A percentile compares a stretch with the other conserved stretches of the same genome.
phyloP scores from a whole-genome alignment of 2,113 vertebrate genomes.

The Paedocypris sp. region DNA sequence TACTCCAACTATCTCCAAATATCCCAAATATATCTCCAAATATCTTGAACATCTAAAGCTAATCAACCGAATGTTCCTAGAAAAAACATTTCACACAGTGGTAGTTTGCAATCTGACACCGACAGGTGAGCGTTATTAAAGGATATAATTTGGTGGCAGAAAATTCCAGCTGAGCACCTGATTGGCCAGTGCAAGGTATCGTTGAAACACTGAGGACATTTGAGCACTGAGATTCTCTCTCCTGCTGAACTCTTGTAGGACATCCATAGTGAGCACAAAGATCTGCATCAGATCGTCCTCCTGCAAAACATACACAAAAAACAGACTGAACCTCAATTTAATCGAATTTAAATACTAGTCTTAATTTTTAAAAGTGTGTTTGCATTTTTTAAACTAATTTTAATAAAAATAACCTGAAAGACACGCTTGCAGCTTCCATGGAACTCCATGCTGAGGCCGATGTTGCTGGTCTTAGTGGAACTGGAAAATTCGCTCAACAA shows the following conservation, averaged over 20 bases:
- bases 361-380: too few species aligned
- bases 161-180: conserved; percentile 99
- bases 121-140: conserved; percentile 60
- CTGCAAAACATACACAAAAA: conserved; percentile 46
- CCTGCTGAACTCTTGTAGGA: conserved; percentile 93
- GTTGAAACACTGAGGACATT: conserved; percentile 97
- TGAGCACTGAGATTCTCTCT: conserved; percentile 89
- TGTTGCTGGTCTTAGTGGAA: conserved; percentile 98
- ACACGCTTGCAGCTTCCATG: conserved; percentile 94
- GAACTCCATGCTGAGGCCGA: conserved; percentile 98
- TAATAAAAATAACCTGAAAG: conserved; percentile 73
- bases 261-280: conserved; percentile 91
- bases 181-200: conserved; percentile 91
- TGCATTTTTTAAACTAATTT: neutral
- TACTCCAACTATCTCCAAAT: too few species aligned
- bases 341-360: too few species aligned
- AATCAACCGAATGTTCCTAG: too few species aligned
- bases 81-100: too few species aligned
- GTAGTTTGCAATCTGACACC: too few species aligned
- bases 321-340: neutral
- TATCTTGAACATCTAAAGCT: too few species aligned
- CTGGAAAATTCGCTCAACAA: conserved; percentile 96
- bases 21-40: too few species aligned
- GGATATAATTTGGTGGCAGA: conserved; percentile 98
- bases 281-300: conserved; percentile 91